Conservation (phyloP, 2,797 vertebrate species). For the Cephalopachus bancanus region DNA sequence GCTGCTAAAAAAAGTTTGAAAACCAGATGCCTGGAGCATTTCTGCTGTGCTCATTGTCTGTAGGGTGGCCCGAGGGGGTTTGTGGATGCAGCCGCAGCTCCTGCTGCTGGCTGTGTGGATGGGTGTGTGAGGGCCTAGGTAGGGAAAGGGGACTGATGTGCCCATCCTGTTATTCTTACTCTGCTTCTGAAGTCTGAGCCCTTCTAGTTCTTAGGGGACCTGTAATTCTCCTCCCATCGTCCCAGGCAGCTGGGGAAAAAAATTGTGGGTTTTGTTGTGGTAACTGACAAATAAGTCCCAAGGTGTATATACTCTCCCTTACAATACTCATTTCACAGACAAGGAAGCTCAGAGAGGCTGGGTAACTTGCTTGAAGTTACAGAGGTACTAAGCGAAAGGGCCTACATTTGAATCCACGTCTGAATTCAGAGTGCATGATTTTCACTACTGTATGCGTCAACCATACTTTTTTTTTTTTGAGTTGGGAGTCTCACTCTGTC, state of each 20-base stretch:
- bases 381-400: neutral
- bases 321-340: neutral
- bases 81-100: neutral
- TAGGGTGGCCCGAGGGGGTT: neutral
- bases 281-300: neutral
- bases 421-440: conserved; percentile 4
- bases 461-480: neutral
- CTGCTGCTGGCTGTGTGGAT: too few species aligned
- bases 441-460: neutral
- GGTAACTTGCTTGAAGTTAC: conserved; percentile 18
- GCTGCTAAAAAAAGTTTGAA: conserved; percentile 51
- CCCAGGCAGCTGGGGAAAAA: neutral
- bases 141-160: too few species aligned
- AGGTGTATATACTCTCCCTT: neutral
- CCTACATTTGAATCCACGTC: neutral
- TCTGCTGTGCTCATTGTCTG: neutral
- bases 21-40: conserved; percentile 37
- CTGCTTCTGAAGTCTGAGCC: neutral
- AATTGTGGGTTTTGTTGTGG: neutral
- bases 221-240: neutral
- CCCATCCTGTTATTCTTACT: neutral
- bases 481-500: too few species aligned
- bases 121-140: neutral
- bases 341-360: neutral
- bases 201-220: neutral